Conservation (phyloP, 2,797 vertebrate genomes). For the Poeciliopsis turneri region DNA sequence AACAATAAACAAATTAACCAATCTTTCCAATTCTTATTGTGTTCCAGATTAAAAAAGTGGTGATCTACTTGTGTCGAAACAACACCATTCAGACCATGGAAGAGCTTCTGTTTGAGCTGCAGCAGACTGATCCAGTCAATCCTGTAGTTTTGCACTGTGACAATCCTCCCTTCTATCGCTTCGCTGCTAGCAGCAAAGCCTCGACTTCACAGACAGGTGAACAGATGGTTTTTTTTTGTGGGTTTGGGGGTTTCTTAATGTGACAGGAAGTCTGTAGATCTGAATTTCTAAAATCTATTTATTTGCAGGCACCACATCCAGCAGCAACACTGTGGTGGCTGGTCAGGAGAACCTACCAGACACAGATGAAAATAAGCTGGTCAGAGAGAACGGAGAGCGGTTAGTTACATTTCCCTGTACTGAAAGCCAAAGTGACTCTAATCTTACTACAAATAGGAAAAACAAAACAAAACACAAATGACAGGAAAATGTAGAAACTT, state of each 20-base stretch:
- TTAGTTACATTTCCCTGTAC: conserved; percentile 59
- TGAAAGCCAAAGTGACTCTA: neutral
- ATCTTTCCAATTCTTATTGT: conserved; percentile 4
- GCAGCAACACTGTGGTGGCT: conserved; percentile 96
- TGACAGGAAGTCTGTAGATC: conserved; percentile 4
- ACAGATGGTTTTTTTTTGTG: conserved; percentile 3
- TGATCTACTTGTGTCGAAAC: conserved; percentile 95
- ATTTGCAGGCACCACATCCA: conserved; percentile 92
- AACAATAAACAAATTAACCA: neutral
- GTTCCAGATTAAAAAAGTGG: conserved; percentile 96
- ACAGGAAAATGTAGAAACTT: conserved; percentile 1
- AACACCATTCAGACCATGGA: conserved; percentile 99
- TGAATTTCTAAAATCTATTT: conserved; percentile 20
- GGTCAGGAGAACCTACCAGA: conserved; percentile 93
- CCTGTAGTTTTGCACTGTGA: conserved; percentile 97
- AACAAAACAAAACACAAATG: neutral
- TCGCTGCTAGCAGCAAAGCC: conserved; percentile 94
- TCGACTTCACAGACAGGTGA: conserved; percentile 93
- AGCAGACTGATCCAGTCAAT: conserved; percentile 98
- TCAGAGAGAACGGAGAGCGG: conserved; percentile 94
- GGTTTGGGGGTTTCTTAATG: neutral
- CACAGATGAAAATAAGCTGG: conserved; percentile 87
- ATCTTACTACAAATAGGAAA: neutral
- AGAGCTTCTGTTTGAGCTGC: conserved; percentile 96
- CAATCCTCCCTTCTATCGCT: conserved; percentile 97